phyloP scores from a whole-genome alignment of 2,888 invertebrate species.

The Spisula subtruncata region DNA sequence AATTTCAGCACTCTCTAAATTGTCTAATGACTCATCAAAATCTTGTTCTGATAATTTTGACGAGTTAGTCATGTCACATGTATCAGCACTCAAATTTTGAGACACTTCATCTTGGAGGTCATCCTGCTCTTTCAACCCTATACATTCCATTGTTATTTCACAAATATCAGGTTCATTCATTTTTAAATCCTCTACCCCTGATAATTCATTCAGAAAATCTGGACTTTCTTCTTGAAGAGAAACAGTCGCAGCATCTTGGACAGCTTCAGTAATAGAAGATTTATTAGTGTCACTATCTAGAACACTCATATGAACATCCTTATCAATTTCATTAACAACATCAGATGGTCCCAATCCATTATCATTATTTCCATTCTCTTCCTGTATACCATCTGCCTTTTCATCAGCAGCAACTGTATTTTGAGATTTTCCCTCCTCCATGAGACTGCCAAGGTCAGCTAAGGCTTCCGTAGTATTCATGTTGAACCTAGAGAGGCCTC shows the following conservation, averaged over 20 bases:
- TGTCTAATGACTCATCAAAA: not conserved
- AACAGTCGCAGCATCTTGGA: not conserved
- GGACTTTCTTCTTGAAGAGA: not conserved
- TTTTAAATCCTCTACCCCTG: not conserved
- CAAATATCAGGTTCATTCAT: not conserved
- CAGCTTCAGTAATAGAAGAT: not conserved
- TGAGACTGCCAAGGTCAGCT: constrained; percentile 35
- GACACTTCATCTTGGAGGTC: not conserved
- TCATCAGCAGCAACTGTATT: not conserved
- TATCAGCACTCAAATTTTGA: not conserved
- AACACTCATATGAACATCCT: not conserved
- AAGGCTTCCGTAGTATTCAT: constrained; percentile 50
- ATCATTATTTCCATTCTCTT: not conserved
- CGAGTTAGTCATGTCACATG: not conserved
- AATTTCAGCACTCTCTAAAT: not conserved
- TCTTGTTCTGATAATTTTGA: not conserved
- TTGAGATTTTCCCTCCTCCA: constrained; percentile 14
- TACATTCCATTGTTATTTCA: not conserved
- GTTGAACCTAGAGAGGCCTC: constrained; percentile 31
- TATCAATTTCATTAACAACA: not conserved
- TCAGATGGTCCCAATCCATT: too few relatives aligned
- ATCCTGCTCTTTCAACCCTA: not conserved
- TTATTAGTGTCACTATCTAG: not conserved
- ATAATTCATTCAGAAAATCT: not conserved
- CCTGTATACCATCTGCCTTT: not conserved